phyloP scores from a whole-genome alignment of 2,888 invertebrate genomes.

The Halictus quadricinctus region DNA sequence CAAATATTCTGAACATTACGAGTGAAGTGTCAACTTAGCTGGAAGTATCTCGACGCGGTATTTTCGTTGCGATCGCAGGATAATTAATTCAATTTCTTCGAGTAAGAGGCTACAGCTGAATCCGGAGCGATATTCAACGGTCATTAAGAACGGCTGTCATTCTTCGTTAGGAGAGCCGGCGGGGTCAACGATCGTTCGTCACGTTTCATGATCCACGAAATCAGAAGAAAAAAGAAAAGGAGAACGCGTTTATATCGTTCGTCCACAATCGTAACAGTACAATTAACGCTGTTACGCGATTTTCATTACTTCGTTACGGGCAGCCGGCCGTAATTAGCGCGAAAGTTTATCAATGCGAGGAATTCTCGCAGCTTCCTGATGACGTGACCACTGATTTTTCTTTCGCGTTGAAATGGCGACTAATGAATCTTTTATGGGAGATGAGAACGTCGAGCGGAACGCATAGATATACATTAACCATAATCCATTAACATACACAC shows the following conservation, averaged over 20 bases:
- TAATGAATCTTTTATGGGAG: conserved; percentile 6
- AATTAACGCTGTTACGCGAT: conserved; percentile 44
- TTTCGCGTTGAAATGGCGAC: neutral
- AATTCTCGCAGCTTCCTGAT: conserved; percentile 33
- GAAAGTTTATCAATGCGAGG: conserved; percentile 57
- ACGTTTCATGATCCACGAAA: conserved; percentile 44
- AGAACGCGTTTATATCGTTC: conserved; percentile 36
- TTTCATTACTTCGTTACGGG: conserved; percentile 53
- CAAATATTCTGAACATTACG: neutral
- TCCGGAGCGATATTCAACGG: conserved; percentile 38
- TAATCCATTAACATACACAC: neutral
- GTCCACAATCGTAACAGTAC: conserved; percentile 36
- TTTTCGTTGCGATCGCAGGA: neutral
- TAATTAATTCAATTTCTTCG: neutral
- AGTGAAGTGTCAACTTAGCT: neutral
- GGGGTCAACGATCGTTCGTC: conserved; percentile 58
- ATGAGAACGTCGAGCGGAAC: neutral
- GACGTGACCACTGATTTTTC: conserved; percentile 20
- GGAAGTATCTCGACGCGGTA: neutral
- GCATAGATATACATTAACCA: neutral
- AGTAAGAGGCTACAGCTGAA: conserved; percentile 17
- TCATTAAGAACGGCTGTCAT: conserved; percentile 51
- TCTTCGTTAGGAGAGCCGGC: conserved; percentile 33
- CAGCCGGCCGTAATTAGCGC: conserved; percentile 43
- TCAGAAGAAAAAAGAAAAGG: conserved; percentile 33